Conservation (phyloP, 2,113 vertebrate species). For the Myrmecobius fasciatus region DNA sequence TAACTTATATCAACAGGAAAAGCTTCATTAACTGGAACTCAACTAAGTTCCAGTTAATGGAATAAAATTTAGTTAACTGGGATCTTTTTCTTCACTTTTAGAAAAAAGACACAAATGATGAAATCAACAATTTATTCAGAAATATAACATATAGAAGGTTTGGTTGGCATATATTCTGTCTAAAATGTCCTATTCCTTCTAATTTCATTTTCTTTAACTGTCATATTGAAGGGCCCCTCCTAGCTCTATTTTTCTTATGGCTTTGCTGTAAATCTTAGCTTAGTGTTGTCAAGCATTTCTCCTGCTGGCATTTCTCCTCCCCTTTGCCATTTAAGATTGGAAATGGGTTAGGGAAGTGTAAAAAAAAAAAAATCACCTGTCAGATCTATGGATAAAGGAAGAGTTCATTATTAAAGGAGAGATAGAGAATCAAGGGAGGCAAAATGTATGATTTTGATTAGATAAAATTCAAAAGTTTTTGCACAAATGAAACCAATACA, state of each 20-base stretch:
- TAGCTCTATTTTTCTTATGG: background rate
- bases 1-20: background rate
- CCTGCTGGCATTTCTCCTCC: background rate
- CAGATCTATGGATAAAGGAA: background rate
- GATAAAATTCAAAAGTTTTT: background rate
- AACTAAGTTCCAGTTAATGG: no score
- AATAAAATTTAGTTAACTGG: background rate
- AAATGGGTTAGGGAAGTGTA: background rate
- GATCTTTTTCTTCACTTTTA: background rate
- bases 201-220: background rate
- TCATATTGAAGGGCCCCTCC: background rate
- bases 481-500: background rate
- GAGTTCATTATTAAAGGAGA: background rate
- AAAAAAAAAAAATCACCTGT: background rate
- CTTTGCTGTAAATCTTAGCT: background rate
- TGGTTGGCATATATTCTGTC: background rate
- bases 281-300: background rate
- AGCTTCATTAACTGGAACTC: background rate
- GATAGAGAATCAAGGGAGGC: background rate
- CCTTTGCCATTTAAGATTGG: background rate
- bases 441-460: background rate
- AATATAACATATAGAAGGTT: background rate
- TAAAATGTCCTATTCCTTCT: background rate
- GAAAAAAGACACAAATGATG: background rate
- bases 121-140: background rate